phyloP scores from a whole-genome alignment of 2,113 vertebrate genomes.

The Perccottus glenii region DNA sequence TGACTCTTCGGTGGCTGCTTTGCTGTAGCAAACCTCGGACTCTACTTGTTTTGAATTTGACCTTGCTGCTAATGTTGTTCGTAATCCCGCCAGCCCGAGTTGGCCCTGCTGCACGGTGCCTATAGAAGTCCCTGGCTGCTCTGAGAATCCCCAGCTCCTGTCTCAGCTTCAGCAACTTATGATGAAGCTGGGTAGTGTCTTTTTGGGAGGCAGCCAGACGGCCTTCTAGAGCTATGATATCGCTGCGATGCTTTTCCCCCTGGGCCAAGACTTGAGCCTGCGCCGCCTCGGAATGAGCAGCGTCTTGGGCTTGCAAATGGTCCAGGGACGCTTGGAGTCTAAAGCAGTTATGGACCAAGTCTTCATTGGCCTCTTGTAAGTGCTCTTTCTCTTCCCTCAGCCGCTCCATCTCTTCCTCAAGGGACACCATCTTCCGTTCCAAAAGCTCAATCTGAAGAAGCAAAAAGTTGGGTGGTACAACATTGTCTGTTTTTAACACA shows the following conservation, averaged over 20 bases:
- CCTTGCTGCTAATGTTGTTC: conserved; percentile 79
- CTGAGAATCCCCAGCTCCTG: conserved; percentile 79
- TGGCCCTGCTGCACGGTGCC: conserved; percentile 43
- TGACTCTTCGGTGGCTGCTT: conserved; percentile 81
- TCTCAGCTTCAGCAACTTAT: conserved; percentile 77
- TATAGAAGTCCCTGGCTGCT: conserved; percentile 76
- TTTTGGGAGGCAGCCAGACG: conserved; percentile 75
- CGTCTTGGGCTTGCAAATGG: conserved; percentile 70
- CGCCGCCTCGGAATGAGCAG: conserved; percentile 70
- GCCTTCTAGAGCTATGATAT: conserved; percentile 76
- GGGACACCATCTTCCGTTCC: conserved; percentile 80
- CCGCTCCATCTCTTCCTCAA: conserved; percentile 80
- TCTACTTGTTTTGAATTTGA: conserved; percentile 84
- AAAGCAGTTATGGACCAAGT: conserved; percentile 76
- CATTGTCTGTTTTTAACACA: not conserved
- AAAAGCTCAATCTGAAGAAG: conserved; percentile 81
- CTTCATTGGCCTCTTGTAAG: conserved; percentile 78
- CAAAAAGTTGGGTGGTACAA: conserved; percentile 37
- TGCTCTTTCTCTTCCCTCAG: conserved; percentile 81
- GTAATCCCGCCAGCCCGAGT: conserved; percentile 50
- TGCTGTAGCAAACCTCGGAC: conserved; percentile 77
- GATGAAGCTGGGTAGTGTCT: conserved; percentile 76
- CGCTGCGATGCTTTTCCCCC: conserved; percentile 71
- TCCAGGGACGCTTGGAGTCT: conserved; percentile 80
- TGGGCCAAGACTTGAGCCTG: conserved; percentile 65